Evolutionary conservation across 2,797 vertebrate genomes (phyloP).

Genomic region (Martes flavigula): DNA sequence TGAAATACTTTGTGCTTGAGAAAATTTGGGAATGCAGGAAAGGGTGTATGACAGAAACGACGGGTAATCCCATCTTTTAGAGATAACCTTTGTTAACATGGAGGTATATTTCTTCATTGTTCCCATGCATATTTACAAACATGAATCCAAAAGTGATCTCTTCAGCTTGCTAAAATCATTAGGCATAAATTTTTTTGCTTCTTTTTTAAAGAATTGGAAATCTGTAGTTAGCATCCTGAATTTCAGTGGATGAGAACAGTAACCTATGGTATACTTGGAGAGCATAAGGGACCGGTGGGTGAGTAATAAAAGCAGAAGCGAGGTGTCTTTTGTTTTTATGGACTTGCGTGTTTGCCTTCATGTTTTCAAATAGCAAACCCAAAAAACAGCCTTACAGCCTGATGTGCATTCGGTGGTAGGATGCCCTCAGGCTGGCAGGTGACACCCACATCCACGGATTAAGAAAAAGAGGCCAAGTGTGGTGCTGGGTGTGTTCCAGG

Average conservation of each 20-base stretch:
- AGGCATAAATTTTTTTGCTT: neutral
- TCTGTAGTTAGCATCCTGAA: neutral
- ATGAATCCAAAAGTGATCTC: neutral
- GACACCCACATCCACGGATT: neutral
- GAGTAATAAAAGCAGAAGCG: neutral
- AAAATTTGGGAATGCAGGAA: neutral
- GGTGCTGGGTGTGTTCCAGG: neutral
- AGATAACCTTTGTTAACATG: neutral
- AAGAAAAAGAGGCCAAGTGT: neutral
- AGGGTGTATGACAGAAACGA: neutral
- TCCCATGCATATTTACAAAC: neutral
- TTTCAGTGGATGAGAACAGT: neutral
- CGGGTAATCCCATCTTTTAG: neutral
- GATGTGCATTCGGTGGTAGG: neutral
- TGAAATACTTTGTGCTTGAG: neutral
- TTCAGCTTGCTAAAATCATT: neutral
- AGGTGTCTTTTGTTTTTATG: neutral
- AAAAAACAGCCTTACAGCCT: neutral
- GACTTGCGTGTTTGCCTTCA: neutral
- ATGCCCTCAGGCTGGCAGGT: neutral
- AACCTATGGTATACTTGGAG: neutral
- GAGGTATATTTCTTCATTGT: neutral
- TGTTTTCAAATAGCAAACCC: neutral
- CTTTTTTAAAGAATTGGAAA: neutral
- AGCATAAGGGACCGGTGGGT: neutral